phyloP scores from a whole-genome alignment of 2,888 invertebrate genomes.

The Timema podura region DNA sequence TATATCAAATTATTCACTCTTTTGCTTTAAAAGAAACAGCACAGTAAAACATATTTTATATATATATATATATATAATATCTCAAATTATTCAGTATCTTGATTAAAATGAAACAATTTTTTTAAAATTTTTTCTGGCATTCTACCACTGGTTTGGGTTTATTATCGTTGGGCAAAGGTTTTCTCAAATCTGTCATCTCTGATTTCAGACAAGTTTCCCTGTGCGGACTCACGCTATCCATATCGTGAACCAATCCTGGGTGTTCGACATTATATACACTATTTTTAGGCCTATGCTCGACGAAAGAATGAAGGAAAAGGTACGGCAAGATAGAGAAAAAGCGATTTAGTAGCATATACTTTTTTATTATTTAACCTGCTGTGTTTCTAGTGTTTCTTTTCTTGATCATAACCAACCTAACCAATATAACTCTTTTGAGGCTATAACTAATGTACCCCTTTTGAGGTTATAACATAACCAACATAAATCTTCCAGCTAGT shows the following conservation, averaged over 20 bases:
- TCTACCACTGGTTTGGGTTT: not conserved
- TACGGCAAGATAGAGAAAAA: slow-evolving; percentile 23
- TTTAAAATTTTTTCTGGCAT: not conserved
- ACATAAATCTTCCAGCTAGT: too few species aligned
- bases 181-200: not conserved
- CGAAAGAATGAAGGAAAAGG: slow-evolving; percentile 55
- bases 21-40: too few species aligned
- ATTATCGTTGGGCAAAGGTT: not conserved
- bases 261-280: slow-evolving; percentile 72
- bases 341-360: too few species aligned
- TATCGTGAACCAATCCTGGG: slow-evolving; percentile 75
- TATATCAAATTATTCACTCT: too few species aligned
- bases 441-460: too few species aligned
- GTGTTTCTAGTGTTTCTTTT: too few species aligned
- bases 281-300: slow-evolving; percentile 74
- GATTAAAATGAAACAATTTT: not conserved
- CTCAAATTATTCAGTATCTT: not conserved
- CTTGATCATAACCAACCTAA: too few species aligned
- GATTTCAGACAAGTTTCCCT: slow-evolving; percentile 59
- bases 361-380: too few species aligned
- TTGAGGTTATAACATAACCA: too few species aligned
- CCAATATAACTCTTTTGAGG: too few species aligned
- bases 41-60: too few species aligned
- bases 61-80: too few species aligned
- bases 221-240: slow-evolving; percentile 70